phyloP scores from a whole-genome alignment of 2,888 invertebrate genomes.

The Andrena flavipes region DNA sequence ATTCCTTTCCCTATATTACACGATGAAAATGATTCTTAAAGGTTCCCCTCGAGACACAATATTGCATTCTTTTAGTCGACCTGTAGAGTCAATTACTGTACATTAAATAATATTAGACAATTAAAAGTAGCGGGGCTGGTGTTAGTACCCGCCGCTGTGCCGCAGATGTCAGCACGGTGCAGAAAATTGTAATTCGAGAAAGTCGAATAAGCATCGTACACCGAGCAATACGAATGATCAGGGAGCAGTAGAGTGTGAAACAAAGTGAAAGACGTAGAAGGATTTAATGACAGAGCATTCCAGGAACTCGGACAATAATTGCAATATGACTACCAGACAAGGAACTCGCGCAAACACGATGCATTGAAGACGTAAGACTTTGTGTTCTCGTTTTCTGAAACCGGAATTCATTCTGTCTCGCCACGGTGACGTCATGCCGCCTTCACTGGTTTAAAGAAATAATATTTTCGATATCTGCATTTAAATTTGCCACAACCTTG shows the following conservation, averaged over 20 bases:
- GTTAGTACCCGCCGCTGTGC: neutral
- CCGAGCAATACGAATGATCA: conserved; percentile 41
- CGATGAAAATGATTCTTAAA: no score
- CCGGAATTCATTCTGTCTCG: neutral
- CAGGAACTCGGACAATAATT: conserved; percentile 31
- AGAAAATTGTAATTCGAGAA: conserved; percentile 51
- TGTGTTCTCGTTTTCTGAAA: neutral
- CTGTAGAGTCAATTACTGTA: neutral
- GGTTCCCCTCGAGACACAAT: no score
- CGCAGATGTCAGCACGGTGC: conserved; percentile 38
- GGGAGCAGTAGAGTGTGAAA: conserved; percentile 34
- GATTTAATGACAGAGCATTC: conserved; percentile 30
- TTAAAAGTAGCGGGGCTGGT: conserved; percentile 17
- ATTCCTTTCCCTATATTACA: neutral
- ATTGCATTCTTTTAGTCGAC: no score
- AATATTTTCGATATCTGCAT: neutral
- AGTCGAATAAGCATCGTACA: conserved; percentile 63
- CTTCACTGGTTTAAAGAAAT: neutral
- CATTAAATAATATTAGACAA: neutral
- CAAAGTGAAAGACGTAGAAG: conserved; percentile 27
- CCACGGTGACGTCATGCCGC: neutral
- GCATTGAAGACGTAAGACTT: conserved; percentile 9
- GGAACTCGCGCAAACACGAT: neutral
- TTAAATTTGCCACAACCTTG: neutral
- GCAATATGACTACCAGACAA: neutral